Conservation (phyloP, 1,140 invertebrate genomes). For the Hylyphantes graminicola region DNA sequence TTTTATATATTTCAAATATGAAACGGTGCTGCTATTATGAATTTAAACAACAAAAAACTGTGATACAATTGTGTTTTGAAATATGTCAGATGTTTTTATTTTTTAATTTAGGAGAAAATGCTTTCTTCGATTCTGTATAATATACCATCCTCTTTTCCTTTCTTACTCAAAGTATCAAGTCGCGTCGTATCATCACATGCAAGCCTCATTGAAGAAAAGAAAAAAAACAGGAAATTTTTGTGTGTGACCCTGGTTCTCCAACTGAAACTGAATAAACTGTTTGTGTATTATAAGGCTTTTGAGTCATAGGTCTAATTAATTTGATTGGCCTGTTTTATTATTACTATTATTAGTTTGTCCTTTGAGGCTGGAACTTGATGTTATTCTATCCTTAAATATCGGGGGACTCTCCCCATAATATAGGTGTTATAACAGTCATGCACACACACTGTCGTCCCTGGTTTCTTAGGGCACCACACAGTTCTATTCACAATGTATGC, state of each 20-base stretch:
- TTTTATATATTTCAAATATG: background rate
- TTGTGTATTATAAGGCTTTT: background rate
- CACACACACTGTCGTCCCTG: too few relatives aligned
- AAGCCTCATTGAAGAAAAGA: too few relatives aligned
- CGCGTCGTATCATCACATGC: too few relatives aligned
- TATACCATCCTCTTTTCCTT: too few relatives aligned
- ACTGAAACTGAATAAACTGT: conserved; percentile 6
- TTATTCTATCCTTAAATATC: too few relatives aligned
- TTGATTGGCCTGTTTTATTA: background rate
- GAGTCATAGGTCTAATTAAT: background rate
- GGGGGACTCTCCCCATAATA: too few relatives aligned
- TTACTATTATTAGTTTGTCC: too few relatives aligned
- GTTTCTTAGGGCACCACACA: background rate
- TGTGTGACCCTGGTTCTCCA: conserved; percentile 22
- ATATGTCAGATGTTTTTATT: background rate
- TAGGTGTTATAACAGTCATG: too few relatives aligned
- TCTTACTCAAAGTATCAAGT: too few relatives aligned
- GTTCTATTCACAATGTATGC: background rate
- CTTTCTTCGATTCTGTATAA: too few relatives aligned
- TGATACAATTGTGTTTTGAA: background rate
- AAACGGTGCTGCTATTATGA: background rate
- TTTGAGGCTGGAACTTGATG: too few relatives aligned
- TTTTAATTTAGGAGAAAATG: background rate
- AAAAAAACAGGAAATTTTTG: too few relatives aligned
- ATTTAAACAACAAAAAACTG: background rate